Evolutionary conservation across 2,113 vertebrate species (phyloP).

Genomic region (Perca schrenkii): DNA sequence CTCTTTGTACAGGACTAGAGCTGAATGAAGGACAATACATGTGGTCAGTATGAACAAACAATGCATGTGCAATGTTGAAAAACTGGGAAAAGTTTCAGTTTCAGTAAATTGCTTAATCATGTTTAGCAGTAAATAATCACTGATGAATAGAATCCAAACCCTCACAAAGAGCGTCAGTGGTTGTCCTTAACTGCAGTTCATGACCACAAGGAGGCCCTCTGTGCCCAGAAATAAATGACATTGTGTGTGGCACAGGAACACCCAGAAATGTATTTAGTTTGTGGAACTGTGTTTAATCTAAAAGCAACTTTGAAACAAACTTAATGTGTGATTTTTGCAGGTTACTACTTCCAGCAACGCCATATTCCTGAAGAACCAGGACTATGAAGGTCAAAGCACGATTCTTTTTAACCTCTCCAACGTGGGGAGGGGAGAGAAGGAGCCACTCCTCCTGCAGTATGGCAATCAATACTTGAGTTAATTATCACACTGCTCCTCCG

Average conservation of each 20-base stretch:
- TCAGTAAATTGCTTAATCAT: neutral
- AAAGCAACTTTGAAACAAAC: neutral
- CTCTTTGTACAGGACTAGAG: neutral
- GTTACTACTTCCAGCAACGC: slow-evolving; percentile 60
- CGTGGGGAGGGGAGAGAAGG: slow-evolving; percentile 55
- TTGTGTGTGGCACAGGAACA: neutral
- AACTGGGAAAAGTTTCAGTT: neutral
- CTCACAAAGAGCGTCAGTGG: neutral
- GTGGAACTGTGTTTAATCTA: neutral
- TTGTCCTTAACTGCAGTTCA: neutral
- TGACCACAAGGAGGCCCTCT: slow-evolving; percentile 70
- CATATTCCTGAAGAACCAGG: slow-evolving; percentile 63
- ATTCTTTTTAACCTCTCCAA: slow-evolving; percentile 44
- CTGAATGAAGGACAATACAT: neutral
- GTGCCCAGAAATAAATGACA: neutral
- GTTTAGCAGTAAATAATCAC: neutral
- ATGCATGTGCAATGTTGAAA: neutral
- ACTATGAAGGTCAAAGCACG: slow-evolving; percentile 22
- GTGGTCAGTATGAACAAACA: neutral
- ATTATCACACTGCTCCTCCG: neutral
- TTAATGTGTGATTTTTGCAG: slow-evolving; percentile 49
- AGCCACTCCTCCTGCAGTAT: slow-evolving; percentile 56
- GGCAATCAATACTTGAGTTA: slow-evolving; percentile 41
- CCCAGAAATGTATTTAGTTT: neutral
- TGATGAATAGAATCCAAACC: neutral